These are phyloP conservation scores for Gadopsis marmoratus DNA, from an alignment of 2,797 vertebrate genomes.

Conservation along the genomic window DNA sequence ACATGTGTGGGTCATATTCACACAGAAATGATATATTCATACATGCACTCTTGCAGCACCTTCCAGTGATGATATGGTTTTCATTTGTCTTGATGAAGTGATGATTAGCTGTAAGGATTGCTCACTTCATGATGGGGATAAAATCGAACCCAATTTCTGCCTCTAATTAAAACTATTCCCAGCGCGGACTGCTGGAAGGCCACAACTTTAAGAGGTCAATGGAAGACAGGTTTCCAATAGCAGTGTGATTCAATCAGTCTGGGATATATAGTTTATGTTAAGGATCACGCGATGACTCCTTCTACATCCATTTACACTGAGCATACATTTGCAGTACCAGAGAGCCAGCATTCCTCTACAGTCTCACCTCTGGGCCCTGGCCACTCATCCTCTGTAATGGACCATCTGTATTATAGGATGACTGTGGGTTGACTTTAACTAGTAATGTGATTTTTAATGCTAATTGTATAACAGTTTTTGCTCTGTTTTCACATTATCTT, in stretches of 20 bases:
- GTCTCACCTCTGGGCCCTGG: not conserved
- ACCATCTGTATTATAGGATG: slow-evolving; percentile 4
- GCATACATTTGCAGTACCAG: slow-evolving; percentile 3
- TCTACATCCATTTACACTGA: not conserved
- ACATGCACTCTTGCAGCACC: slow-evolving; percentile 1
- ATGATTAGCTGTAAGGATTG: slow-evolving; percentile 67
- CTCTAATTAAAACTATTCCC: slow-evolving; percentile 79
- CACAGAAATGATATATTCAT: not conserved
- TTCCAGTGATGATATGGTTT: slow-evolving; percentile 45
- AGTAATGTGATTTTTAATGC: slow-evolving; percentile 1
- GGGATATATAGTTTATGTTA: slow-evolving; percentile 39
- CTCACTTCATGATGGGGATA: slow-evolving; percentile 65
- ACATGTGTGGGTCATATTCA: not conserved
- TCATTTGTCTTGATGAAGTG: slow-evolving; percentile 63
- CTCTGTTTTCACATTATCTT: slow-evolving; percentile 9
- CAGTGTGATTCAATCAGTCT: slow-evolving; percentile 68
- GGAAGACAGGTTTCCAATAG: slow-evolving; percentile 71
- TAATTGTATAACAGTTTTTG: slow-evolving; percentile 8
- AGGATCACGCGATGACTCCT: slow-evolving; percentile 16
- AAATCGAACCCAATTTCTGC: slow-evolving; percentile 78
- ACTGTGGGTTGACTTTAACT: slow-evolving; percentile 11
- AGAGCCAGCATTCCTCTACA: not conserved
- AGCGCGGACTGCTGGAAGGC: slow-evolving; percentile 56
- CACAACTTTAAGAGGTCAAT: slow-evolving; percentile 72
- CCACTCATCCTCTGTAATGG: slow-evolving; percentile 8